These are phyloP conservation scores for Podotricha telesiphe DNA, from an alignment of 2,888 invertebrate species.

Conservation along the genomic window DNA sequence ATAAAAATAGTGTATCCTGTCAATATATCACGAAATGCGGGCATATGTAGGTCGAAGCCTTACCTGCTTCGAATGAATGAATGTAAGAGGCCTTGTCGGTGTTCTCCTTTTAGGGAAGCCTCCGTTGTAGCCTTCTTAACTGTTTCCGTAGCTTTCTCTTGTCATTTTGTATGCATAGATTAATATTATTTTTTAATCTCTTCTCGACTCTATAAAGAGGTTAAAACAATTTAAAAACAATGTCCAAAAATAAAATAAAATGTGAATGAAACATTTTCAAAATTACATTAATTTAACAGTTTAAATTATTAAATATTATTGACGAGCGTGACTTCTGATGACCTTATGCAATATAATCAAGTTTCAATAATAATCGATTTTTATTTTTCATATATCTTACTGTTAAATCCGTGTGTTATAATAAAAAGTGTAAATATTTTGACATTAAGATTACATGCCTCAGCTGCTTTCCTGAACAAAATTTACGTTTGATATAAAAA, in stretches of 20 bases:
- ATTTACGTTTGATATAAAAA: conserved; percentile 30
- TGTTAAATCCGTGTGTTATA: not conserved
- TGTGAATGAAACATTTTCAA: conserved; percentile 1
- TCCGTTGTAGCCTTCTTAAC: conserved; percentile 19
- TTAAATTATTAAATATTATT: conserved; percentile 9
- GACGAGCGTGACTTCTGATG: conserved; percentile 21
- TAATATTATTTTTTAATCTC: not conserved
- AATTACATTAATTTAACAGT: not conserved
- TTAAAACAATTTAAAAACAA: not conserved
- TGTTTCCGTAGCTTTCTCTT: conserved; percentile 27
- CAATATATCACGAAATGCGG: conserved; percentile 37
- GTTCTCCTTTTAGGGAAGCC: conserved; percentile 28
- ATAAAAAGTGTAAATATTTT: conserved; percentile 19
- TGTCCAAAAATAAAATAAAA: not conserved
- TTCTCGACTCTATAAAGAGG: not conserved
- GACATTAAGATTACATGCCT: conserved; percentile 7
- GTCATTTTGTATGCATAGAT: conserved; percentile 5
- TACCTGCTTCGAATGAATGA: conserved; percentile 34
- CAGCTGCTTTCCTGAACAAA: conserved; percentile 16
- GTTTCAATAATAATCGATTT: conserved; percentile 10
- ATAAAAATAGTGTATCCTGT: conserved; percentile 39
- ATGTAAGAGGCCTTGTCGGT: conserved; percentile 30
- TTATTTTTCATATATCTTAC: not conserved
- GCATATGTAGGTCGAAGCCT: conserved; percentile 39
- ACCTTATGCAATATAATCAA: conserved; percentile 17